Conservation (phyloP, 23 tunicate species). For the Ascidia mentula region DNA sequence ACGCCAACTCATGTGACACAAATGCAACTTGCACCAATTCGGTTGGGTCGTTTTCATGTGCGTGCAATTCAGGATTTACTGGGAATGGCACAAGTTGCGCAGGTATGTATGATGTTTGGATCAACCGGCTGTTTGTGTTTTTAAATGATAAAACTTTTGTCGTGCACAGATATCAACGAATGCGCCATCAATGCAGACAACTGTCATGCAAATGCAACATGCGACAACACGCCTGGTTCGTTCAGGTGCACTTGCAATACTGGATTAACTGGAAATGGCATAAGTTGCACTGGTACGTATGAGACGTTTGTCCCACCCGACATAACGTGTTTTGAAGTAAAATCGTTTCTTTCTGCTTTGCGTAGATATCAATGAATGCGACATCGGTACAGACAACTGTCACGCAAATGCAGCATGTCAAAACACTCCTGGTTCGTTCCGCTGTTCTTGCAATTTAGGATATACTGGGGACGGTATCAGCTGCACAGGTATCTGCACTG, state of each 20-base stretch:
- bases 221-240: slow-evolving; percentile 16
- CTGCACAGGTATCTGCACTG: no score
- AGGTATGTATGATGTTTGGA: neutral
- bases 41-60: neutral
- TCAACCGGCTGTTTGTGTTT: no score
- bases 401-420: slow-evolving; percentile 4
- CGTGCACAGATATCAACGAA: slow-evolving; percentile 27
- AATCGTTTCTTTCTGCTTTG: no score
- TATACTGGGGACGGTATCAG: no score
- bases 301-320: no score
- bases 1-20: neutral
- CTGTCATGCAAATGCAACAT: slow-evolving; percentile 26
- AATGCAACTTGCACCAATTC: neutral
- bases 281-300: no score
- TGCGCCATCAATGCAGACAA: neutral
- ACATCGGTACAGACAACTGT: neutral
- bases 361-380: slow-evolving; percentile 19
- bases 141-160: no score
- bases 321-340: no score
- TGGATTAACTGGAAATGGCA: no score
- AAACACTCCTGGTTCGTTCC: slow-evolving; percentile 2
- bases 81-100: neutral
- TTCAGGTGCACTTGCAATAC: slow-evolving; percentile 27
- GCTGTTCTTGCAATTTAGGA: no score
- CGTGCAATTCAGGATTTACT: neutral